A percentile compares a stretch with the other conserved stretches of the same genome.
Evolutionary conservation across 2,113 vertebrate species (phyloP).

Genomic region (Neogobius melanostomus): DNA sequence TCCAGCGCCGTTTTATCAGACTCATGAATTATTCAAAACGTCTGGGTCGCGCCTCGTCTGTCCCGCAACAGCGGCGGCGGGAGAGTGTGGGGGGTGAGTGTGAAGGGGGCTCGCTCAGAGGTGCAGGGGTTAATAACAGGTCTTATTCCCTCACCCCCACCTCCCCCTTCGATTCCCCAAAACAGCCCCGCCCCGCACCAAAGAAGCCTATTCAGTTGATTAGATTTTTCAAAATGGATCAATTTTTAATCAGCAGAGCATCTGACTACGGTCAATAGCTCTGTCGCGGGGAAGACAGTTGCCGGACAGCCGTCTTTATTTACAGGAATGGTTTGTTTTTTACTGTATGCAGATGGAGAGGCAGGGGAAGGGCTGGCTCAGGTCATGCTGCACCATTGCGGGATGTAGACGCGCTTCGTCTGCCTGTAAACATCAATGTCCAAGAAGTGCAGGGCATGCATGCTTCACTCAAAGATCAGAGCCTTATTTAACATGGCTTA

Average conservation of each 20-base stretch:
- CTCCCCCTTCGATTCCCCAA: conserved; percentile 29
- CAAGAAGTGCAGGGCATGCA: conserved; percentile 25
- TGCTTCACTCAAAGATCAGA: conserved; percentile 16
- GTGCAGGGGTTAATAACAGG: conserved; percentile 99
- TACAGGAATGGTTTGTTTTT: conserved; percentile 92
- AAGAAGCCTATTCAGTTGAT: conserved; percentile 99
- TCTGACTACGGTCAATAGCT: conserved; percentile 97
- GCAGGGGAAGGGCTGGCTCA: conserved; percentile 38
- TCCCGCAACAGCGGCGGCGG: conserved; percentile 70
- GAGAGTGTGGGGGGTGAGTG: conserved; percentile 38
- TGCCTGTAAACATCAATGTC: conserved; percentile 28
- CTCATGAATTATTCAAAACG: conserved; percentile 95
- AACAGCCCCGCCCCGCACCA: conserved; percentile 81
- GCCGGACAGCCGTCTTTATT: conserved; percentile 89
- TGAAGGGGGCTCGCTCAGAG: conserved; percentile 69
- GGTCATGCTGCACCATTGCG: conserved; percentile 59
- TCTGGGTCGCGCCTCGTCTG: conserved; percentile 75
- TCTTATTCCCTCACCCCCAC: conserved; percentile 77
- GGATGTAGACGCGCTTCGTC: conserved; percentile 23
- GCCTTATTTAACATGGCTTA: conserved; percentile 28
- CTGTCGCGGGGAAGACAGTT: conserved; percentile 83
- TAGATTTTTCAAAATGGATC: conserved; percentile 99
- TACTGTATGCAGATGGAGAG: conserved; percentile 79
- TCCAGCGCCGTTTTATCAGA: conserved; percentile 77
- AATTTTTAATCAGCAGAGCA: conserved; percentile 99